These are phyloP conservation scores for Phrynocephalus versicolor DNA, from an alignment of 2,113 vertebrate genomes.

Conservation along the genomic window DNA sequence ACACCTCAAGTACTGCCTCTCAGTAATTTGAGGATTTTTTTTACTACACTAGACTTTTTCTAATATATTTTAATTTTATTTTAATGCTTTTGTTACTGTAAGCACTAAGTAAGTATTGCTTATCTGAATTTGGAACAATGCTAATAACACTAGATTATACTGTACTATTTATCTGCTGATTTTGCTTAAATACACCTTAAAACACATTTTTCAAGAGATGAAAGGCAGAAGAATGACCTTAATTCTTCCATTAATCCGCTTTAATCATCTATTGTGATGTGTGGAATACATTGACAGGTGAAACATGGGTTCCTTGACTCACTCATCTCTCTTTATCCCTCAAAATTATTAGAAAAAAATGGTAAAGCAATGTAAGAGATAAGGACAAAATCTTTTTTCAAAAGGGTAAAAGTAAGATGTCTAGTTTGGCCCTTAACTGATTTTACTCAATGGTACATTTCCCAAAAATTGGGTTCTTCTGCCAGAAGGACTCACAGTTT, in stretches of 20 bases:
- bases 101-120: background rate
- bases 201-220: background rate
- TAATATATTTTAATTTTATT: background rate
- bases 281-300: background rate
- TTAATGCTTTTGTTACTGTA: background rate
- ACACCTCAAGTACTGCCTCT: background rate
- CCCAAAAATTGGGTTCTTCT: background rate
- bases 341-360: too few relatives aligned
- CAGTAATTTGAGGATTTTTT: constrained; percentile 30
- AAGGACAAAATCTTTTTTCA: too few relatives aligned
- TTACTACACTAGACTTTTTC: background rate
- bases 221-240: background rate
- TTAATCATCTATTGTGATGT: background rate
- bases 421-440: too few relatives aligned
- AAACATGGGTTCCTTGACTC: background rate
- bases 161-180: background rate
- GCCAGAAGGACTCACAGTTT: too few relatives aligned
- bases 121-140: background rate
- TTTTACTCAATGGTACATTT: too few relatives aligned
- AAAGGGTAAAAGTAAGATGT: too few relatives aligned
- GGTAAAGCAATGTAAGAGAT: too few relatives aligned
- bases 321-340: too few relatives aligned
- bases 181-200: background rate
- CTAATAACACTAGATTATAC: background rate
- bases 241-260: background rate